Percentiles rank a stretch among this genome's conserved stretches.
phyloP scores from a whole-genome alignment of 1,140 invertebrate genomes.

The Chironomus tepperi region DNA sequence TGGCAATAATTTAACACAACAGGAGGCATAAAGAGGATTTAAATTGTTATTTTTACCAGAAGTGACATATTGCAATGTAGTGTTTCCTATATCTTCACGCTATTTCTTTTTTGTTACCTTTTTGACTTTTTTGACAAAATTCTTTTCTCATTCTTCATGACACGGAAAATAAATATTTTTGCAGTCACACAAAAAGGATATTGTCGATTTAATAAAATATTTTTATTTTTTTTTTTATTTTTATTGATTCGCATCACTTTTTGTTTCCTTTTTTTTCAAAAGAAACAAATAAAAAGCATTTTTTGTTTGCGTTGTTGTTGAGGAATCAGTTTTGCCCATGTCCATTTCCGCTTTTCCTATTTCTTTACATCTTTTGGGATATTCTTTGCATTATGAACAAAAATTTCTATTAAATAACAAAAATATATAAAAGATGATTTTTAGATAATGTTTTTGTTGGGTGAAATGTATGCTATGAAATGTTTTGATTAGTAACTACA shows the following conservation, averaged over 20 bases:
- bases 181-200: neutral
- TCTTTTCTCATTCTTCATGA: neutral
- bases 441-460: no score
- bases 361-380: neutral
- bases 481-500: no score
- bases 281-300: neutral
- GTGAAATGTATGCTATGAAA: no score
- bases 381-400: no score
- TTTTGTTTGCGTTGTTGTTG: neutral
- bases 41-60: neutral
- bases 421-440: no score
- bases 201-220: neutral
- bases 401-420: no score
- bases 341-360: neutral
- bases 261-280: no score
- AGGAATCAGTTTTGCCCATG: neutral
- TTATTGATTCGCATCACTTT: no score
- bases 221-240: neutral
- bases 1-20: conserved; percentile 6
- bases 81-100: neutral
- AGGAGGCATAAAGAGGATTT: neutral
- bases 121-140: conserved; percentile 1
- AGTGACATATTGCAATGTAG: neutral
- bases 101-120: neutral
- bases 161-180: conserved; percentile 14